Evolutionary conservation across 1,140 invertebrate genomes (phyloP), one percentile per base, ranked within the genome.

Genomic region (Artemia franciscana): DNA sequence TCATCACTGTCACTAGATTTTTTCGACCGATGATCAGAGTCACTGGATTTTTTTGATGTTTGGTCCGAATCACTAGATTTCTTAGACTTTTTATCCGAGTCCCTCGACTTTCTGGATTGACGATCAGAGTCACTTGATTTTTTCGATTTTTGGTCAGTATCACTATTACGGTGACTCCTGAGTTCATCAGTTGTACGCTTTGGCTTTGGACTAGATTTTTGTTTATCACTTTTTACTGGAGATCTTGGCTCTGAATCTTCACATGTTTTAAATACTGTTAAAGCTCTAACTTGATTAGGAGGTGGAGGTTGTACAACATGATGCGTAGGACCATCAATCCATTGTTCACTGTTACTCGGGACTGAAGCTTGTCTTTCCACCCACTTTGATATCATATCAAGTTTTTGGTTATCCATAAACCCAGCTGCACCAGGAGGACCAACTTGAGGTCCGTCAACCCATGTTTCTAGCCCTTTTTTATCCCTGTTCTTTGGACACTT

Each of bases 371-470:
- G 88, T 70, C 89, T 88, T 74, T 91, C 88, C 0, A 92, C 88
- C 89, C 89, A 93, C 71, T 88, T 85, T 56, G 86, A 78, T 26
- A 93, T 91, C 88, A 93, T 92, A 64, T 81, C 85, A 69, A 88
- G 88, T 69, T 91, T 91, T 66, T 89, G 85, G 67, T 79, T 85
- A 69, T 91, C 88, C 70, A 71, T 59, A 57, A 30, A 15, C 25
- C 25, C 12, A 9, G 39, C 39, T 70, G 59, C 26, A 66, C 71
- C 66, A 61, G 65, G 62, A 5, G 65, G 23, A 58, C 71, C 26
- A 60, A 68, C 60, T 58, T 73, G 73, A 15, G 74, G 91, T 0
- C 91, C 91, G 73, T 95, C 91, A 58, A 94, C 86, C 91, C 91
- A 95, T 0, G 86, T 91, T 74, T 93, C 91, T 59, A 81, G 75